Percentiles rank a stretch among this genome's conserved stretches.
These are phyloP conservation scores for Chromis chromis DNA, from an alignment of 2,797 vertebrate genomes.

Conservation along the genomic window DNA sequence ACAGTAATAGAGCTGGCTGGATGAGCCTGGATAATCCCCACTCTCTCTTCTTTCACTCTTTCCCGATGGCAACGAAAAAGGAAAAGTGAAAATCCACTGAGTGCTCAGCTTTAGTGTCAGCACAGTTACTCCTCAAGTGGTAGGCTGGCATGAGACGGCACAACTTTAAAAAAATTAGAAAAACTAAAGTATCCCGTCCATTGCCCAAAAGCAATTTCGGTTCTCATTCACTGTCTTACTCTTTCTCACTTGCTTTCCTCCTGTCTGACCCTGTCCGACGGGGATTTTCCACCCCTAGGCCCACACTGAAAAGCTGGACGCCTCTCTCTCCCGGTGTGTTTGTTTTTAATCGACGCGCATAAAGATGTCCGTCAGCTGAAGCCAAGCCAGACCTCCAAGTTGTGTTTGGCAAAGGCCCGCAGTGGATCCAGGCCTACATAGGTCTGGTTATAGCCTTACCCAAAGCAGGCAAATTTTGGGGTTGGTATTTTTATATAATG, in stretches of 20 bases:
- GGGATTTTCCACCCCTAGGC: constrained; percentile 64
- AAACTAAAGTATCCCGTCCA: constrained; percentile 10
- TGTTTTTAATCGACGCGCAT: constrained; percentile 71
- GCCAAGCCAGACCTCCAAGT: constrained; percentile 72
- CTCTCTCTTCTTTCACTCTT: constrained; percentile 40
- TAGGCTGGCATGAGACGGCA: constrained; percentile 5
- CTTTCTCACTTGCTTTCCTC: constrained; percentile 17
- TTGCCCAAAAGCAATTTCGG: constrained; percentile 10
- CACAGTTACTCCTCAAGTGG: background rate
- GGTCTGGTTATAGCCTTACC: constrained; percentile 44
- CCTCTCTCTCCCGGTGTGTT: constrained; percentile 59
- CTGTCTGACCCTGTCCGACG: constrained; percentile 20
- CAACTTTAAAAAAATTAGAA: background rate
- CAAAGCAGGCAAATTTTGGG: constrained; percentile 49
- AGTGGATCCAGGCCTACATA: constrained; percentile 50
- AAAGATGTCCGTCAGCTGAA: constrained; percentile 68
- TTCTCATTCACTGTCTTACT: background rate
- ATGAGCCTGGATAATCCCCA: constrained; percentile 34
- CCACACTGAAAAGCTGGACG: constrained; percentile 50
- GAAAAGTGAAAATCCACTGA: constrained; percentile 15
- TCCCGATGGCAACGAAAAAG: constrained; percentile 11
- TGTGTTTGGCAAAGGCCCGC: constrained; percentile 69
- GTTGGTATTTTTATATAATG: constrained; percentile 33
- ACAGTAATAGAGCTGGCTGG: constrained; percentile 39
- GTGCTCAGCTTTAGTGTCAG: constrained; percentile 1